A percentile compares a stretch with the other conserved stretches of the same genome.
Evolutionary conservation across 2,797 vertebrate species (phyloP).

Genomic region (Urosaurus nigricauda): DNA sequence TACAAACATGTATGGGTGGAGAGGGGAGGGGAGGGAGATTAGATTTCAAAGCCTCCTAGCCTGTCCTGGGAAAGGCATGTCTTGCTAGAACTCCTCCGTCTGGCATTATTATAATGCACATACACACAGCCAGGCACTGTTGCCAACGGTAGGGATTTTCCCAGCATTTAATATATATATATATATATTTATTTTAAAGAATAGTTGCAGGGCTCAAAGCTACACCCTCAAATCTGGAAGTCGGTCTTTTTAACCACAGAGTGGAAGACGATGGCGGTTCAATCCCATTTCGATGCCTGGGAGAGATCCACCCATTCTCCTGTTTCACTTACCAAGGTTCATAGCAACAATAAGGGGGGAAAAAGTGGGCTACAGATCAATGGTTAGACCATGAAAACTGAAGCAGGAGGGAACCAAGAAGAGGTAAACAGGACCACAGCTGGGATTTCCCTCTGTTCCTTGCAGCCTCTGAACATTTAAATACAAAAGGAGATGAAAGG

Average conservation of each 20-base stretch:
- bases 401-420: background rate
- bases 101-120: constrained; percentile 38
- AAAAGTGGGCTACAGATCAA: background rate
- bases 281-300: background rate
- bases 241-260: background rate
- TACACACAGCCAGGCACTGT: constrained; percentile 5
- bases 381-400: no score
- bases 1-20: constrained; percentile 35
- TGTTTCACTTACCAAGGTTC: background rate
- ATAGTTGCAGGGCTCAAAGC: constrained; percentile 17
- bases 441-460: background rate
- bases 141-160: constrained; percentile 44
- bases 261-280: background rate
- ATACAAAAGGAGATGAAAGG: background rate
- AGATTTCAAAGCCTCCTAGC: constrained; percentile 49
- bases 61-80: constrained; percentile 43
- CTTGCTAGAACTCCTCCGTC: constrained; percentile 22
- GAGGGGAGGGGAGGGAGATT: constrained; percentile 22
- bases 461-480: background rate
- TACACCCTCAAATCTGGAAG: constrained; percentile 21
- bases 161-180: constrained; percentile 29
- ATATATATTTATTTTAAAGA: constrained; percentile 2
- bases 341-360: background rate
- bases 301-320: background rate
- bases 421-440: background rate